Percentiles rank a stretch among this genome's conserved stretches.
These are phyloP conservation scores for Hemicordylus capensis DNA, from an alignment of 2,113 vertebrate genomes.

Conservation along the genomic window DNA sequence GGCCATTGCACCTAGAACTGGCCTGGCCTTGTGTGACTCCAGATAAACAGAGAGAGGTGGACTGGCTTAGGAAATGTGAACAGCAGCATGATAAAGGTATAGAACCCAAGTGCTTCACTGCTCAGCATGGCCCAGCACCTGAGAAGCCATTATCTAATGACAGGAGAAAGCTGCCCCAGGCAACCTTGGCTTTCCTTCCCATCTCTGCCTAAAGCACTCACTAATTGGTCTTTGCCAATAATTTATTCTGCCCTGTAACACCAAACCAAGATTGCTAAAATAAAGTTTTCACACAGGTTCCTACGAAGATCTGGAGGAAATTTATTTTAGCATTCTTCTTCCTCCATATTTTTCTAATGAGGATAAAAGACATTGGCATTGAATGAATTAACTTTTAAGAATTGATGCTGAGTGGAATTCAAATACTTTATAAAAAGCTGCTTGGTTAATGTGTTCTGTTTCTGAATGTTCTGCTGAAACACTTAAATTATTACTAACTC, in stretches of 20 bases:
- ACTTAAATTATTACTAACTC: constrained; percentile 10
- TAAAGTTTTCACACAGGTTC: neutral
- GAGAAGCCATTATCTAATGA: neutral
- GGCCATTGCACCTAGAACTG: too few relatives aligned
- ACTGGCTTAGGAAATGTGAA: too few relatives aligned
- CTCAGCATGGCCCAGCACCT: neutral
- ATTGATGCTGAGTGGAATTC: constrained; percentile 42
- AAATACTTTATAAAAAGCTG: neutral
- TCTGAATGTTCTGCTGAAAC: constrained; percentile 32
- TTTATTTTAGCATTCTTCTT: constrained; percentile 17
- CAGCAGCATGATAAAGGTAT: too few relatives aligned
- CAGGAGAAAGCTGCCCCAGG: neutral
- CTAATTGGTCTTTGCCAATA: neutral
- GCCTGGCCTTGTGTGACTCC: too few relatives aligned
- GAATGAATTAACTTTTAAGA: constrained; percentile 36
- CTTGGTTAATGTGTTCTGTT: neutral
- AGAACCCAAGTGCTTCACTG: too few relatives aligned
- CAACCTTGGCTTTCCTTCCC: neutral
- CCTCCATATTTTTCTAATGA: neutral
- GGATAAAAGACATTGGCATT: neutral
- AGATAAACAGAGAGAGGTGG: too few relatives aligned
- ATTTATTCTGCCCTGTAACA: neutral
- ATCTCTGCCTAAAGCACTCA: neutral
- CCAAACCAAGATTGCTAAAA: neutral
- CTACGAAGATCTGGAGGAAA: constrained; percentile 10